Percentiles rank a stretch among this genome's conserved stretches.
Evolutionary conservation across 2,113 vertebrate genomes (phyloP).

Genomic region (Oostethus manadensis): DNA sequence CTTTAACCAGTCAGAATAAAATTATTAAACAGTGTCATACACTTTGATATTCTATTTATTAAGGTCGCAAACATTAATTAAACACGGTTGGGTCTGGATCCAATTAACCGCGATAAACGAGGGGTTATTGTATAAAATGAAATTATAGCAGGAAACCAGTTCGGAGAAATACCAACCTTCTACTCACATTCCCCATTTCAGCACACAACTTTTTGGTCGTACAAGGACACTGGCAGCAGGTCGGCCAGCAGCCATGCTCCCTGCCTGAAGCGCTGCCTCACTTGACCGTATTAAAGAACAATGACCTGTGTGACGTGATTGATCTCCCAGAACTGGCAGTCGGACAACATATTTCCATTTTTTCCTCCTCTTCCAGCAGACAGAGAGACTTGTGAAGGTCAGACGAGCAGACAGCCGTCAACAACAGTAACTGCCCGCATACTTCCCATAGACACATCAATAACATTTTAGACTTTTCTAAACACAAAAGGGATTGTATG

Average conservation of each 20-base stretch:
- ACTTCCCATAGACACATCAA: constrained; percentile 15
- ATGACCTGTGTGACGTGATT: constrained; percentile 59
- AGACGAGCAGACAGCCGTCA: constrained; percentile 40
- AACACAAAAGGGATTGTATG: not conserved
- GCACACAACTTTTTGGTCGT: constrained; percentile 34
- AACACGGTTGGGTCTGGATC: no score
- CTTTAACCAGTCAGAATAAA: no score
- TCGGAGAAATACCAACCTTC: not conserved
- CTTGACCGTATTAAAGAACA: constrained; percentile 54
- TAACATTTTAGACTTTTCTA: not conserved
- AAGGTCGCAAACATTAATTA: no score
- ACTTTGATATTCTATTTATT: no score
- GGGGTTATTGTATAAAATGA: no score
- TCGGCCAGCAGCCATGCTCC: constrained; percentile 24
- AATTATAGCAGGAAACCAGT: not conserved
- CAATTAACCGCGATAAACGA: no score
- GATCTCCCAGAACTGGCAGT: constrained; percentile 53
- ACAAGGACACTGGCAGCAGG: constrained; percentile 9
- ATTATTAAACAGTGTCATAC: no score
- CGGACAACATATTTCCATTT: constrained; percentile 49
- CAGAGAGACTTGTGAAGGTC: constrained; percentile 50
- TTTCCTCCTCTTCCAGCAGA: constrained; percentile 19
- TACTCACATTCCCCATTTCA: not conserved
- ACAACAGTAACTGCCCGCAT: constrained; percentile 21
- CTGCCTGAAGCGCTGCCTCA: constrained; percentile 27